phyloP scores from a whole-genome alignment of 2,888 invertebrate genomes.

The Thera obeliscata region DNA sequence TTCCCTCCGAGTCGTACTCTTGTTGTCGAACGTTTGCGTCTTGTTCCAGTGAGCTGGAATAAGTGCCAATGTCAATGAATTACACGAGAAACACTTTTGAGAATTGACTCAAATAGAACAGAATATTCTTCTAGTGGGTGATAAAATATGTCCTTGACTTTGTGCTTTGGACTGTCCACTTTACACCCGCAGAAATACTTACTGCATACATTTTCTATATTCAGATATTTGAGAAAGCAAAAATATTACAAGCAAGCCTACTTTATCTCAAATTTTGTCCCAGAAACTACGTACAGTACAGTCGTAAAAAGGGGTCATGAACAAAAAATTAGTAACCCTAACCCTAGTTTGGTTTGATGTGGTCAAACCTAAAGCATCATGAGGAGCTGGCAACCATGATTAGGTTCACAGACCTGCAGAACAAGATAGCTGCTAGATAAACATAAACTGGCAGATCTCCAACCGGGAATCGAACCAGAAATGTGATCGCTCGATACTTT shows the following conservation, averaged over 20 bases:
- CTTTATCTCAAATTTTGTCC: too few species aligned
- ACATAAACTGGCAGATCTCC: slow-evolving; percentile 56
- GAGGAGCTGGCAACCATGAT: slow-evolving; percentile 34
- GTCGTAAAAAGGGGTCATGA: not conserved
- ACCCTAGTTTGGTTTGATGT: not conserved
- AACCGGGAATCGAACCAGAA: slow-evolving; percentile 54
- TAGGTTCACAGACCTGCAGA: slow-evolving; percentile 57
- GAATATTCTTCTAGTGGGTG: not conserved
- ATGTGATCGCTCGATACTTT: slow-evolving; percentile 40
- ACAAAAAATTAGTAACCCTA: not conserved
- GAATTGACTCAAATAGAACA: slow-evolving; percentile 5
- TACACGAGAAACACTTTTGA: slow-evolving; percentile 11
- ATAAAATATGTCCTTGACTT: slow-evolving; percentile 7
- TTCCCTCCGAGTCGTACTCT: slow-evolving; percentile 5
- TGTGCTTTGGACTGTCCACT: not conserved
- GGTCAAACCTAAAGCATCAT: not conserved
- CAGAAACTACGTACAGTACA: too few species aligned
- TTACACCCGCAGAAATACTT: not conserved
- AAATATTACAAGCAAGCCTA: too few species aligned
- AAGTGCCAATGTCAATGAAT: slow-evolving; percentile 11
- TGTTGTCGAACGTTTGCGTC: slow-evolving; percentile 17
- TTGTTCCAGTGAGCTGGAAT: slow-evolving; percentile 16
- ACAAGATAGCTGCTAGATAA: slow-evolving; percentile 50
- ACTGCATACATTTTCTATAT: not conserved
- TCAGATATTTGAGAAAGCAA: not conserved